Evolutionary conservation across 2,113 vertebrate genomes (phyloP), one percentile per base, ranked within the genome.

Genomic region (Morone saxatilis): DNA sequence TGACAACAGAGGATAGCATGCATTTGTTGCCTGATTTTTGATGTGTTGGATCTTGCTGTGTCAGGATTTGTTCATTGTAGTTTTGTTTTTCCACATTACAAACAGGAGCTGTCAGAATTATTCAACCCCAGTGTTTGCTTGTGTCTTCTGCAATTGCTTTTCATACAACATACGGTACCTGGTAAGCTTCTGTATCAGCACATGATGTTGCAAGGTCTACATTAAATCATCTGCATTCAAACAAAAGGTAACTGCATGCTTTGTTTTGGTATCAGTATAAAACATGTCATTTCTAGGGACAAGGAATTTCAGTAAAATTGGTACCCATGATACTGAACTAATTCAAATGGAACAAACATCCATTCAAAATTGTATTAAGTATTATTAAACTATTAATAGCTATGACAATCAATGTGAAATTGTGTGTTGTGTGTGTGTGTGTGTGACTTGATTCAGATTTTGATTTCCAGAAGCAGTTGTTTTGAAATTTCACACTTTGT

Each of bases 61-160:
- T 72, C 40, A 38, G 41, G 40, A n/a, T 25, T 68, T 56, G 50
- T 31, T 61, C 0, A 4, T 48, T 38, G 47, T 51, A 4, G 47
- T 47, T 22, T 41, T 56, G 31, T 53, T 73, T 61, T 62, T n/a
- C 59, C 72, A 40, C 19, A 47, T 70, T 6, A 40, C 56, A 75
- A 54, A 54, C 14, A 25, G 4, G 38, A 20, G 47, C 36, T 60
- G 43, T 60, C 25, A 79, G 7, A 70, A 47, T 62, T 56, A 48
- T 40, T 48, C 40, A 25, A 48, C 0, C 2, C 13, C 19, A 22
- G 6, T 71, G 50, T 65, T 71, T 76, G 16, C 56, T 22, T 47
- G 25, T 47, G 22, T 69, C 48, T 38, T 38, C 4, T 47, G 47
- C 4, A 0, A 56, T 72, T 54, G 8, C 41, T 43, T 61, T 77